Percentiles rank a stretch among this genome's conserved stretches.
Conservation (phyloP, 1,140 invertebrate species). For the Temnothorax curvispinosus region DNA sequence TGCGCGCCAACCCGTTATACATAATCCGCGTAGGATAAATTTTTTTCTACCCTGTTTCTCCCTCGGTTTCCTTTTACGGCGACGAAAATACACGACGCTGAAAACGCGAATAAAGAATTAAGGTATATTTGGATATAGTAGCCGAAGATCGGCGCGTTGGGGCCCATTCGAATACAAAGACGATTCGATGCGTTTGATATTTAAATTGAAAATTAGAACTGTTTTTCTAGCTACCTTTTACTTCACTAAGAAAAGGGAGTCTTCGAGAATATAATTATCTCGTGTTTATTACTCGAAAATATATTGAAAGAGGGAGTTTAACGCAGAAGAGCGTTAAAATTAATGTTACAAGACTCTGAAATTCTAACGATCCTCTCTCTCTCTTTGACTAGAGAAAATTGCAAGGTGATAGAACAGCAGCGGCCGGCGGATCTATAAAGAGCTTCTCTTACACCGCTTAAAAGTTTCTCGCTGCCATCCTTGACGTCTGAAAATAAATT, state of each 20-base stretch:
- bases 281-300: not conserved
- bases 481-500: constrained; percentile 24
- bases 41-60: constrained; percentile 9
- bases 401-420: not conserved
- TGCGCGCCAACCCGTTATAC: constrained; percentile 56
- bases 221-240: not conserved
- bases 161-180: not conserved
- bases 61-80: not conserved
- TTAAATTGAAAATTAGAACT: not conserved
- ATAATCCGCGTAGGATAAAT: constrained; percentile 53
- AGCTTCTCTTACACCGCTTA: not conserved
- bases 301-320: not conserved
- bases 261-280: not conserved
- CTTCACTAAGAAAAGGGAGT: too few species aligned
- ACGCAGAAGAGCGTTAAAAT: not conserved
- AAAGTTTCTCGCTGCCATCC: constrained; percentile 15
- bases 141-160: not conserved
- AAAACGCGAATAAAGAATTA: constrained; percentile 15
- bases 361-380: not conserved
- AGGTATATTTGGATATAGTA: not conserved
- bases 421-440: not conserved
- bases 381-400: not conserved
- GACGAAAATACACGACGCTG: constrained; percentile 2
- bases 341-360: not conserved
- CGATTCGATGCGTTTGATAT: not conserved